Base-by-base conservation (phyloP, 2,888 invertebrate species). In the Sphinx pinastri region DNA sequence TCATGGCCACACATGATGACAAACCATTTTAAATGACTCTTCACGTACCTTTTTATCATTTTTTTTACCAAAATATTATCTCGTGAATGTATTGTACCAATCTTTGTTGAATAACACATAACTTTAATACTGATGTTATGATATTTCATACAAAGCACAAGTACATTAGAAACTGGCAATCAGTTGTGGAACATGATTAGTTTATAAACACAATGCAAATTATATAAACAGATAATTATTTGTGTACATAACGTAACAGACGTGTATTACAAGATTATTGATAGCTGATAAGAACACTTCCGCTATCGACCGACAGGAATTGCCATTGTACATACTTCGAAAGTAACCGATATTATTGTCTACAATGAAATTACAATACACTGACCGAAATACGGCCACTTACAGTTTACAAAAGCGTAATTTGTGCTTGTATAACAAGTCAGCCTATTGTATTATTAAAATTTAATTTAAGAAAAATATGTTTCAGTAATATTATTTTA, bases 241-340 rank as follows among this genome's bases (percentile, higher is more conserved):
- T 51, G n/a, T 12, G 51, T 67, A 67, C 57, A 67, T 70, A 51
- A 49, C 49, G 25, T 58, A 49, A 51, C 31, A 38, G 51, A 68
- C 67, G 45, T 54, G 58, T 47, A 57, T 76, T 72, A 73, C 69
- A 69, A 73, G 71, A 71, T 67, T 69, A 59, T 31, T 58, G 75
- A 73, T 76, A 31, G 38, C 67, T 68, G 66, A 70, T 72, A 72
- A 14, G 14, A 68, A 14, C 49, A 75, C 68, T 77, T 79, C 70
- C 69, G 71, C 72, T 71, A 71, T 67, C 51, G 52, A 49, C n/a
- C 57, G 47, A 6, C 14, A 11, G 63, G 70, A 55, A 68, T 49
- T 59, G 54, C 45, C 59, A 47, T 68, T 58, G 52, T 49, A 47
- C 16, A 47, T 63, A 49, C 38, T 19, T 49, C 19, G 47, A 49